Evolutionary conservation across 2,888 invertebrate species (phyloP), one percentile per base, ranked within the genome.

Genomic region (Saturnia pavonia): DNA sequence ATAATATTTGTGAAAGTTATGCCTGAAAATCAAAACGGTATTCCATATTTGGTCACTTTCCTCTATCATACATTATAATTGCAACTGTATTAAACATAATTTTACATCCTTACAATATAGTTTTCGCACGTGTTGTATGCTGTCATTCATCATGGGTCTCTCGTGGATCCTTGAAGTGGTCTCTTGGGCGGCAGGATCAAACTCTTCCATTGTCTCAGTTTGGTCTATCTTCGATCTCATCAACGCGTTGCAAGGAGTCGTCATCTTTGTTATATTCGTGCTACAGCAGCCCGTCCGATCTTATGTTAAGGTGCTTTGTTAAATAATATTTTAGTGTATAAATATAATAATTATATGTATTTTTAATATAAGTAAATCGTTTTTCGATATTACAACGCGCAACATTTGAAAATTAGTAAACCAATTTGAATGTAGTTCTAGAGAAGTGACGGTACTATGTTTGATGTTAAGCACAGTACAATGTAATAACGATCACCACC

Each of bases 141-240:
- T 97, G 9, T 96, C 95, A 70, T 89, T 95, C 73, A 94, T 96
- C 74, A 96, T 96, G 95, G 95, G 96, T 0, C 87, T 96, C 12
- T 96, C 96, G 69, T 97, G 96, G 97, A 91, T 95, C 45, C 92
- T 96, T 84, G 96, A 97, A 85, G 92, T 96, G 74, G 94, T 96
- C 0, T 96, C 96, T 0, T 96, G 95, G 95, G 93, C 94, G 68
- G 94, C 94, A 0, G 95, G 94, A 0, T 94, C 94, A 69, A 91
- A 94, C 69, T 85, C 93, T 0, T 83, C 91, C 0, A 90, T 91
- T 0, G 89, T 91, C 34, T 91, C 94, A 12, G 91, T 94, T 22
- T 95, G 96, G 94, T 94, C 95, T 0, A 91, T 96, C 27, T 96
- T 96, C 78, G 96, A 96, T 84, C 93, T 96, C 75, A 91, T 96